Evolutionary conservation across 2,797 vertebrate genomes (phyloP).

Genomic region (Ciconia nigra): DNA sequence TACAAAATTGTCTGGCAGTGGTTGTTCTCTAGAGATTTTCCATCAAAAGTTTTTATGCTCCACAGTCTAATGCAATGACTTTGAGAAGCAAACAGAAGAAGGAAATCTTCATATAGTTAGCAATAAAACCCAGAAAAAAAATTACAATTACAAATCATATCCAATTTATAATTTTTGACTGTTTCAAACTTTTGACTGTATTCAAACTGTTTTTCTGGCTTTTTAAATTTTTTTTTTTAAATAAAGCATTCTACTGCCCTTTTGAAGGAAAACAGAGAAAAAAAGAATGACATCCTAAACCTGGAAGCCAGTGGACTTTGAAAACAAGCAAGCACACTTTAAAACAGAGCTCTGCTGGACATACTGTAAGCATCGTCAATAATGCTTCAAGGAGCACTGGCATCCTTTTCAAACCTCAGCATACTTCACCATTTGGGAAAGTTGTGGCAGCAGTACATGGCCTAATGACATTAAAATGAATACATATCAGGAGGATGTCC

Average conservation of each 20-base stretch:
- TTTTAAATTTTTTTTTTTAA: background rate
- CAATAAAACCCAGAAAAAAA: background rate
- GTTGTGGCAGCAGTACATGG: background rate
- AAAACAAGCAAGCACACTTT: background rate
- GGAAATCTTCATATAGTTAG: background rate
- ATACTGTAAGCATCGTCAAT: background rate
- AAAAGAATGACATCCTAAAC: background rate
- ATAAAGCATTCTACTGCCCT: background rate
- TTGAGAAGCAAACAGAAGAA: background rate
- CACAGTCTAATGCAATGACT: background rate
- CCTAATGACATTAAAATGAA: background rate
- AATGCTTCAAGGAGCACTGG: background rate
- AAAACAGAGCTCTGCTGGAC: background rate
- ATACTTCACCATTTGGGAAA: background rate
- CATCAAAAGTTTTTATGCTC: background rate
- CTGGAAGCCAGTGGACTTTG: background rate
- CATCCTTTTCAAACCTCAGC: background rate
- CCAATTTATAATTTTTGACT: background rate
- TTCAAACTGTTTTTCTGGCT: background rate
- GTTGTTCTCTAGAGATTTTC: background rate
- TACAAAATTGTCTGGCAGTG: background rate
- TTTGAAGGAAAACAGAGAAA: background rate
- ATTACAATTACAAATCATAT: background rate
- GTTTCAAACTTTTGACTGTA: background rate
- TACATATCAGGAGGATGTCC: background rate